phyloP scores from a whole-genome alignment of 2,888 invertebrate species.

The Ectemnius cavifrons region DNA sequence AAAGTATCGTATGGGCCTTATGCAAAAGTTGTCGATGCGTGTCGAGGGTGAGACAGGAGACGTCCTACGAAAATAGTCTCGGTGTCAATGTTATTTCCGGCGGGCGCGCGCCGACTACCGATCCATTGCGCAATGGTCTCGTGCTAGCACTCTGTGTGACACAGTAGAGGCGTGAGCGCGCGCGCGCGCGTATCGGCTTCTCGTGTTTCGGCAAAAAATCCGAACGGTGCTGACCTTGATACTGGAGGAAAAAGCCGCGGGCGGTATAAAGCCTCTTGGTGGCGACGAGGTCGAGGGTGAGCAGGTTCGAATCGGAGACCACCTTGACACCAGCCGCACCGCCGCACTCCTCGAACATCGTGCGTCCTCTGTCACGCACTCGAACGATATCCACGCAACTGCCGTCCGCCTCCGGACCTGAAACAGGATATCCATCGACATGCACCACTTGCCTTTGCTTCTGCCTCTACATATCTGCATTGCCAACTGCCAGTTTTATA shows the following conservation, averaged over 20 bases:
- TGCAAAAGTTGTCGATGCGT: too few relatives aligned
- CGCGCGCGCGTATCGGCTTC: neutral
- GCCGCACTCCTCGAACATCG: slow-evolving; percentile 73
- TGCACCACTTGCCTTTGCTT: too few relatives aligned
- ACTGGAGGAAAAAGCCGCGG: slow-evolving; percentile 74
- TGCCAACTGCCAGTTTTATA: too few relatives aligned
- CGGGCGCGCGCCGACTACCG: neutral
- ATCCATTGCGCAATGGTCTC: slow-evolving; percentile 40
- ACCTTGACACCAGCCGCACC: slow-evolving; percentile 70
- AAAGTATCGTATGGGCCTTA: too few relatives aligned
- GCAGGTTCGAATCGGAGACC: slow-evolving; percentile 69
- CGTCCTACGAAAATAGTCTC: slow-evolving; percentile 13
- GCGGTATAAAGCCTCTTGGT: slow-evolving; percentile 68
- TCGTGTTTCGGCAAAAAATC: neutral
- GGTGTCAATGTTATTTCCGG: slow-evolving; percentile 36
- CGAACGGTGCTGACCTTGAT: slow-evolving; percentile 66
- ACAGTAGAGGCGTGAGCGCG: neutral
- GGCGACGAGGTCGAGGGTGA: slow-evolving; percentile 73
- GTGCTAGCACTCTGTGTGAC: neutral
- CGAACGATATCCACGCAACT: slow-evolving; percentile 73
- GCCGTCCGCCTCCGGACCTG: slow-evolving; percentile 71
- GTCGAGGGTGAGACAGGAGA: too few relatives aligned
- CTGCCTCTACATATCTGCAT: too few relatives aligned
- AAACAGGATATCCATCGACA: slow-evolving; percentile 3
- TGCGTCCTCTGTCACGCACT: slow-evolving; percentile 71